Percentiles rank a stretch among this genome's conserved stretches.
These are phyloP conservation scores for Andrena marginata DNA, from an alignment of 2,888 invertebrate genomes.

Conservation along the genomic window DNA sequence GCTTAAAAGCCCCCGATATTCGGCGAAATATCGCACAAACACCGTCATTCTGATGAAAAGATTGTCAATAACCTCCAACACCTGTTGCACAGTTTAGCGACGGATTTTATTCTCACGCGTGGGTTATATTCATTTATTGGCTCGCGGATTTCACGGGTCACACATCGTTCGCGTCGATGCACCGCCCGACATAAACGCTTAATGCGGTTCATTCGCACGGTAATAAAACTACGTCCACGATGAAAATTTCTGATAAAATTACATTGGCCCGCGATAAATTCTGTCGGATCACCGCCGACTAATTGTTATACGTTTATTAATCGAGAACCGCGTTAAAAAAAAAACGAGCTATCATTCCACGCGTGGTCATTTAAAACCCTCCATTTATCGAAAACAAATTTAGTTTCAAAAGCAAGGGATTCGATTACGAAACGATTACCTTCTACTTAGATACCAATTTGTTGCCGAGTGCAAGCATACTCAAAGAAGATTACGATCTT, in stretches of 20 bases:
- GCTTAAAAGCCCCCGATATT: conserved; percentile 65
- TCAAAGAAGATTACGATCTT: background rate
- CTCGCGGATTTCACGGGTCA: conserved; percentile 72
- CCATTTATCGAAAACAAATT: background rate
- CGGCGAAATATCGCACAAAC: conserved; percentile 72
- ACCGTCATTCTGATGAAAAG: conserved; percentile 76
- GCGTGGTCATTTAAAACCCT: background rate
- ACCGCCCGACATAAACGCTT: conserved; percentile 54
- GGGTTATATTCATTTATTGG: conserved; percentile 77
- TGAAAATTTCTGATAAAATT: conserved; percentile 68
- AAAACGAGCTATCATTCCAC: conserved; percentile 22
- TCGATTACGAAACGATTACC: background rate
- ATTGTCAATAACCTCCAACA: conserved; percentile 78
- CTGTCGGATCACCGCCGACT: conserved; percentile 29
- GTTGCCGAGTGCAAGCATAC: background rate
- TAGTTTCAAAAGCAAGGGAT: background rate
- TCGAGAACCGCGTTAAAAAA: conserved; percentile 36
- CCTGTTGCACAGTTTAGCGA: conserved; percentile 81
- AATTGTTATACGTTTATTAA: conserved; percentile 50
- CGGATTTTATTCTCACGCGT: conserved; percentile 79
- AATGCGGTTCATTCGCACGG: conserved; percentile 54
- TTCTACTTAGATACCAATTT: too few relatives aligned
- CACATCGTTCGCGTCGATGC: conserved; percentile 64
- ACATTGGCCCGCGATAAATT: conserved; percentile 53
- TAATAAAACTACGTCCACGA: conserved; percentile 59